Percentiles rank a stretch among this genome's conserved stretches.
Evolutionary conservation across 2,888 invertebrate genomes (phyloP).

Genomic region (Ennomos fuscantarius): DNA sequence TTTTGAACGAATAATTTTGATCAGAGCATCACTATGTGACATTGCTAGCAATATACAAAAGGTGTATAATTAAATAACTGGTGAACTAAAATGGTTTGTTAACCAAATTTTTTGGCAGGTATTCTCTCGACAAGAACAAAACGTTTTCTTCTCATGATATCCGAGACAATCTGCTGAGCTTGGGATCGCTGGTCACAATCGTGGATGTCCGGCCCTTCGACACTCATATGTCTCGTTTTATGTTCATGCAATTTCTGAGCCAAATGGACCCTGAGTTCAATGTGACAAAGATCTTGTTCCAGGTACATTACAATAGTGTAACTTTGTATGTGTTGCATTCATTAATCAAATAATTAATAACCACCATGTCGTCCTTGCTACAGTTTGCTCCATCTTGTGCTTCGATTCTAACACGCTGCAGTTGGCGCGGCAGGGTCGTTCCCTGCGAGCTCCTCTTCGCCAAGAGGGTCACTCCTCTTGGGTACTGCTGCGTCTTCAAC

Average conservation of each 20-base stretch:
- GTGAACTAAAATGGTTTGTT: not conserved
- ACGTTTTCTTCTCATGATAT: slow-evolving; percentile 5
- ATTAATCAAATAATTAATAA: too few relatives aligned
- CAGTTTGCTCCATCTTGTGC: slow-evolving; percentile 77
- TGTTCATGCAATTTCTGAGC: slow-evolving; percentile 19
- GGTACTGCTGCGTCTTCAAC: slow-evolving; percentile 85
- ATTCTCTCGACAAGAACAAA: slow-evolving; percentile 2
- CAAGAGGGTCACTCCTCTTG: slow-evolving; percentile 74
- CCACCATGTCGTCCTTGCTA: not conserved
- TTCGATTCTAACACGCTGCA: slow-evolving; percentile 69
- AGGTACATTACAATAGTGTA: not conserved
- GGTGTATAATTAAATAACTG: not conserved
- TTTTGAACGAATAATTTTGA: too few relatives aligned
- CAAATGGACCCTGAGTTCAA: slow-evolving; percentile 7
- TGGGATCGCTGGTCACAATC: slow-evolving; percentile 16
- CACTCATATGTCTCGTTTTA: not conserved
- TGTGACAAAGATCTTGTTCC: slow-evolving; percentile 15
- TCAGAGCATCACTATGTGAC: too few relatives aligned
- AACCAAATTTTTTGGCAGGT: slow-evolving; percentile 9
- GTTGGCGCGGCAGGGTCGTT: slow-evolving; percentile 64
- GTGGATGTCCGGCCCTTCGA: slow-evolving; percentile 18
- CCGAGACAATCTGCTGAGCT: slow-evolving; percentile 16
- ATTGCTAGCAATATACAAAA: too few relatives aligned
- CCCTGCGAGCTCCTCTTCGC: slow-evolving; percentile 71
- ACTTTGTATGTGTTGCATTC: too few relatives aligned